Evolutionary conservation across 2,113 vertebrate species (phyloP), one percentile per base, ranked within the genome.

Genomic region (Paratilapia polleni): DNA sequence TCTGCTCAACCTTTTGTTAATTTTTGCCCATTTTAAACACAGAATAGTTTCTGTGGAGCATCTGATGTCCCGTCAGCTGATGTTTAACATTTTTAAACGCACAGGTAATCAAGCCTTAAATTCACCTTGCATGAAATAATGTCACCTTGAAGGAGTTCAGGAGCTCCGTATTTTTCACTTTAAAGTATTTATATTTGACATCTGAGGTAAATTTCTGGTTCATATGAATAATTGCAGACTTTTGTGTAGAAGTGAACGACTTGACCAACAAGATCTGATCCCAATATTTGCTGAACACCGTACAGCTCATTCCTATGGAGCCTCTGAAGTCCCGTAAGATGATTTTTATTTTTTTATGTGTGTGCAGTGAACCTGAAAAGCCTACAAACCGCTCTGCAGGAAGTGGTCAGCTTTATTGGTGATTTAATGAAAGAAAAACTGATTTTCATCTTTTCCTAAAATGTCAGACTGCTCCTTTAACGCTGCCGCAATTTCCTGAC

Each of bases 371-470:
- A 52, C 43, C 47, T 73, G 47, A 26, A 73, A 26, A n/a, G 47
- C 1, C 1, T 31, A 31, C 28, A 31, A 31, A 31, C 28, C 28
- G 28, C 28, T 73, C 11, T 54, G 26, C 19, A 31, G 68, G 47
- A 54, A 52, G 47, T 5, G 11, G 17, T 54, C 17, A 31, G 47
- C 19, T 54, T 54, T 54, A 43, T 36, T n/a, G 31, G 68, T n/a
- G 19, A 73, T 54, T 73, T 28, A 73, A 54, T 54, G 47, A 73
- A 73, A 34, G 68, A 73, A 73, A 73, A 54, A n/a, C 24, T 52
- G 66, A 73, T 73, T 73, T 73, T 47, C 47, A 73, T 31, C 68
- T 52, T 73, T 73, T 24, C 26, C 26, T 73, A 73, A 73, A 73
- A 19, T 73, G 47, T 73, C 52, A 54, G 47, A 19, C 1, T 4